Evolutionary conservation across 2,797 vertebrate genomes (phyloP), one percentile per base, ranked within the genome.

Genomic region (Chelidonichthys spinosus): DNA sequence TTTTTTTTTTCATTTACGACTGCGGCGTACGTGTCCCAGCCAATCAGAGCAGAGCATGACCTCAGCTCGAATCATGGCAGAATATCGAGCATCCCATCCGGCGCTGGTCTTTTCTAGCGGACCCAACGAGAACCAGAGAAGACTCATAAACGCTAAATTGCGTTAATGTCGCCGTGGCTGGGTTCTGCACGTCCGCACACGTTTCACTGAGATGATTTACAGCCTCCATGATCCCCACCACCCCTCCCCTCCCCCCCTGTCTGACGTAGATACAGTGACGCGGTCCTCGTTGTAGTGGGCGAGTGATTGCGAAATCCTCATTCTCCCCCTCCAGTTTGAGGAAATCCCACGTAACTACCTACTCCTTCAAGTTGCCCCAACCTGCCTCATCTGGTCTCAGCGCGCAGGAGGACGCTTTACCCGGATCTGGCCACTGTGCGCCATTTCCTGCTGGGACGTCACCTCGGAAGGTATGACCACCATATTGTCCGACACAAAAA

Each of bases 201-300:
- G 15, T 55, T 64, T 68, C 83, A 36, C 7, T 2, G 50, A 55
- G 44, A 15, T 13, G 71, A 35, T 66, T 73, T 60, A 44, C 42
- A 56, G 46, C 60, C 2, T n/a, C 36, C 8, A 18, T 1, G 6
- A 59, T 25, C 25, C 25, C 25, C 25, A 52, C 47, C 49, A 3
- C 58, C 66, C 10, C 49, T 25, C 3, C 47, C 60, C 7, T 6
- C 9, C 8, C 33, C 59, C 58, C 15, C 11, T 6, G 5, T 74
- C 67, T 90, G 89, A 92, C 89, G 90, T 89, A 79, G 2, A 9
- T 69, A 9, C 46, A 40, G 74, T 90, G 86, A 92, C 87, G 91
- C 14, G 36, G 80, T 81, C 54, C 55, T 65, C 42, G 42, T 62
- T 54, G 85, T 76, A 68, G 85, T 82, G 69, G 74, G 82, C 72